Percentiles rank a stretch among this genome's conserved stretches.
phyloP scores from a whole-genome alignment of 37 sponge, comb jelly and placozoan species.

The Petrosia ficiformis region DNA sequence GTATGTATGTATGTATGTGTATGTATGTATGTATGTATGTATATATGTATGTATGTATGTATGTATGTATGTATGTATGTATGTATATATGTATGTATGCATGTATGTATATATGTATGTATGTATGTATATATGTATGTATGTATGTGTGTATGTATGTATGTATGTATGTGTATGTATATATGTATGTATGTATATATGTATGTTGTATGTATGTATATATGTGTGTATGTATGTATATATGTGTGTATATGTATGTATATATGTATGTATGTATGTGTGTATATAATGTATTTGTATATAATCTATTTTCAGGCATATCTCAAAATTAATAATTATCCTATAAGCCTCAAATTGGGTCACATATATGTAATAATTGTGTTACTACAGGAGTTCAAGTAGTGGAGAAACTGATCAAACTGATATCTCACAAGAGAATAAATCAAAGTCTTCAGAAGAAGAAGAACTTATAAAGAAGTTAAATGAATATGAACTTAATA shows the following conservation, averaged over 20 bases:
- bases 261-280: neutral
- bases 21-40: no score
- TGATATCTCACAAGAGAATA: no score
- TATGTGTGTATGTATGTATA: neutral
- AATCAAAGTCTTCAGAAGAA: no score
- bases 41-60: no score
- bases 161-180: constrained; percentile 2
- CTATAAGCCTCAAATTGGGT: no score
- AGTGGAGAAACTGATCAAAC: no score
- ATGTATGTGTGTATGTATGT: constrained; percentile 34
- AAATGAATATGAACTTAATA: no score
- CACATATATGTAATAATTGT: neutral
- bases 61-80: constrained; percentile 3
- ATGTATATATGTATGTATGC: constrained; percentile 4
- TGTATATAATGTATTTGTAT: no score
- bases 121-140: constrained; percentile 21
- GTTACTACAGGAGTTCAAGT: no score
- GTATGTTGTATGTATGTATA: neutral
- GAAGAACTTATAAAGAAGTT: no score
- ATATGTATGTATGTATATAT: neutral
- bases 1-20: no score
- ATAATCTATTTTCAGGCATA: neutral
- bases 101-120: constrained; percentile 16
- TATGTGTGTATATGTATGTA: neutral
- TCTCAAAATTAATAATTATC: no score